Percentiles rank a stretch among this genome's conserved stretches.
These are phyloP conservation scores for Notospermus geniculatus DNA, from an alignment of 1,140 invertebrate species.

Conservation along the genomic window DNA sequence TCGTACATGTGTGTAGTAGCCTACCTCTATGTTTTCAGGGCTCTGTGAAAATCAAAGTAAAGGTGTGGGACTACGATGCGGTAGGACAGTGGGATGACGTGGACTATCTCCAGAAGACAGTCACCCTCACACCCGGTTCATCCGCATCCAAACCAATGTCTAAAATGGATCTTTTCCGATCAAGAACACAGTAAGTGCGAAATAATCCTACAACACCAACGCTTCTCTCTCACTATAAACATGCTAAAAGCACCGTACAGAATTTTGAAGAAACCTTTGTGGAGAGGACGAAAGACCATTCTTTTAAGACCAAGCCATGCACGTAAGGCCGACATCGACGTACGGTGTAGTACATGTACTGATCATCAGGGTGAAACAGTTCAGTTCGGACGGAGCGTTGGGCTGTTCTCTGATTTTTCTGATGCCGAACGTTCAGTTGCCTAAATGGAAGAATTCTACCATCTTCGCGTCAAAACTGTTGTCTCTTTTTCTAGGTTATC, in stretches of 20 bases:
- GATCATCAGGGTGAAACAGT: neutral
- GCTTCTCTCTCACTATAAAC: too few species aligned
- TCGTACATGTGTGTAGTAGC: too few species aligned
- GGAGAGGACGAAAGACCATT: too few species aligned
- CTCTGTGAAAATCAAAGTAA: constrained; percentile 27
- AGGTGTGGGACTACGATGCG: constrained; percentile 30
- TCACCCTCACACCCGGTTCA: constrained; percentile 10
- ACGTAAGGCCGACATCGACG: too few species aligned
- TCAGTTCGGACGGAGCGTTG: neutral
- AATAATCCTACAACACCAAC: too few species aligned
- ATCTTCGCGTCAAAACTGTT: too few species aligned
- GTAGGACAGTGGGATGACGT: constrained; percentile 28
- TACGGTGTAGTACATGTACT: too few species aligned
- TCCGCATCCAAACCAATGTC: neutral
- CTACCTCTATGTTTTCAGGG: constrained; percentile 20
- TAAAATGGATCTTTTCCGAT: neutral
- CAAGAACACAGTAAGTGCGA: constrained; percentile 20
- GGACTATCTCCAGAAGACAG: constrained; percentile 22
- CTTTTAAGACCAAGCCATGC: too few species aligned
- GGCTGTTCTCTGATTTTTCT: neutral
- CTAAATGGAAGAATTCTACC: too few species aligned
- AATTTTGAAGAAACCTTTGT: too few species aligned
- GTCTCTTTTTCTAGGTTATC: constrained; percentile 22
- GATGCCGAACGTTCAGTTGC: neutral
- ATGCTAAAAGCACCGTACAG: too few species aligned